Base-by-base conservation (phyloP, 2,888 invertebrate genomes). In the Cerastis rubricosa region DNA sequence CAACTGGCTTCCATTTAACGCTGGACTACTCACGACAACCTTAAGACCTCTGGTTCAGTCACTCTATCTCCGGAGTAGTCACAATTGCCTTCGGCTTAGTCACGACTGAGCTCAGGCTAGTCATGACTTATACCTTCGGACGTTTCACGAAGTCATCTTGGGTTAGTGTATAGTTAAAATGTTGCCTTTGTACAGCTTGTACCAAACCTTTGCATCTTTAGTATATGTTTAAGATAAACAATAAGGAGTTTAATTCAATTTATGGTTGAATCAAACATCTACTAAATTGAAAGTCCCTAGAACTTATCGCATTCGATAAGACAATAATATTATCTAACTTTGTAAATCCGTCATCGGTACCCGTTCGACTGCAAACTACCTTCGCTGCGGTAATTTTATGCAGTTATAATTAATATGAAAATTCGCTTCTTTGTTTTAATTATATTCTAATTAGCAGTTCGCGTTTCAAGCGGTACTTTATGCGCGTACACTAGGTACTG, bases 401-500 rank as follows among this genome's bases (percentile, higher is more conserved):
- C 68, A 78, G 69, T 63, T 57, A 43, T 59, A 83, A 79, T 74
- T 69, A 72, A 71, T 71, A 72, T 65, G 29, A 79, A 74, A 72
- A 63, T 63, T n/a, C 45, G 29, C 29, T 65, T 79, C 49, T 68
- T 76, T 74, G 51, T 76, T 84, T 70, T 73, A 64, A 75, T 84
- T 66, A 80, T 65, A 83, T 77, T 84, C 61, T 77, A 77, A 84
- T 77, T 73, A 84, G 71, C 29, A 40, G 73, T 84, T 85, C 70
- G 86, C 84, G 84, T 86, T 86, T 71, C 61, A 66, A 75, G 73
- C 61, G 67, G 75, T 43, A 72, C 68, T 86, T 76, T 67, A 74
- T 47, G 35, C 47, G 40, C 22, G 43, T 49, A 47, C 22, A 40
- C 57, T 19, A 65, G 59, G 47, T 29, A 35, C 45, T 43, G 67